Evolutionary conservation across 2,113 vertebrate genomes (phyloP), one percentile per base, ranked within the genome.

Genomic region (Misgurnus mizolepis): DNA sequence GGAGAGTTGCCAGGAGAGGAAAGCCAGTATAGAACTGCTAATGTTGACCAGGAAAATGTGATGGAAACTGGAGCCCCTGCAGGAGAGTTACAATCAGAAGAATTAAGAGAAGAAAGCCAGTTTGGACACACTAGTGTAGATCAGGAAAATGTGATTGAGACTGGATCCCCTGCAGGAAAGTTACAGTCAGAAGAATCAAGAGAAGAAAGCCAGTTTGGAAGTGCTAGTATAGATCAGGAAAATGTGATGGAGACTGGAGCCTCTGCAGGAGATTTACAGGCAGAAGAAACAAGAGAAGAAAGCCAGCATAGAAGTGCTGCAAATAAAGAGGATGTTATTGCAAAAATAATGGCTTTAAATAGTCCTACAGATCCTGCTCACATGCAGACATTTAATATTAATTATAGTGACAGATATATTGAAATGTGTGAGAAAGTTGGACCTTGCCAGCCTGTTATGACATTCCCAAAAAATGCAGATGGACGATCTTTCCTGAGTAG

Each of bases 301-400:
- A 66, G 64, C 39, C 64, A 41, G 61, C 61, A 34, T 34, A 11
- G 9, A 64, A 64, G 9, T 34, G 61, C 61, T 64, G 62, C 62
- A 8, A 40, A 65, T 65, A 41, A 65, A 65, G 62, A 65, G 3
- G 12, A 61, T 61, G 58, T 61, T 22, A 61, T 61, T 12, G 0
- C 12, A 41, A 65, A 65, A 15, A 18, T 61, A 61, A 22, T 65
- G 62, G 62, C 8, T 65, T 65, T 65, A 12, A 65, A 65, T 65
- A 17, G 62, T 65, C 5, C 39, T 41, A 65, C 62, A 17, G 34
- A 40, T 40, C 62, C 62, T 8, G 62, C 3, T 34, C 39, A 41
- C 39, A n/a, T 66, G 39, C 64, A 66, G 15, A 41, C 10, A 64
- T 64, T 39, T 6, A 39, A 47, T 47, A 47, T 47, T 47, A 3